Evolutionary conservation across 2,888 invertebrate species (phyloP), one percentile per base, ranked within the genome.

Genomic region (Lumbricus terrestris): DNA sequence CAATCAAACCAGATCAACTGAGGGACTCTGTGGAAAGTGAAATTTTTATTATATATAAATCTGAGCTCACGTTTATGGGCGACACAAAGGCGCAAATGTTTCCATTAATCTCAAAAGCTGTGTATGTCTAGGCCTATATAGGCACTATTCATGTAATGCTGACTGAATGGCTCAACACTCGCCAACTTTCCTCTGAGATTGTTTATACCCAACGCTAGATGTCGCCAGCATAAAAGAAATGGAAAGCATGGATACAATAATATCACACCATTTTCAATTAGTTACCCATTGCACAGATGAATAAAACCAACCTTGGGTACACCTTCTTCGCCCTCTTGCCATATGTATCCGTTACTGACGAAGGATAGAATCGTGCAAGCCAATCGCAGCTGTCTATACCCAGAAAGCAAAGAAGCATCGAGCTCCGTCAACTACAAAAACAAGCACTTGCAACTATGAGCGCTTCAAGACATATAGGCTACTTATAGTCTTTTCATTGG

Each of bases 251-350:
- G 23, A 54, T 3, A n/a, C n/a, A n/a, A n/a, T n/a, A n/a, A n/a
- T n/a, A 54, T 54, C 29, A 54, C 13, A 54, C 54, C 4, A 54
- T 54, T 54, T 29, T 23, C 42, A 42, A 42, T 5, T 2, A 54
- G n/a, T n/a, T 5, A n/a, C 54, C 29, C 69, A 69, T 47, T 47
- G 47, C 47, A 23, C 47, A 47, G 20, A 47, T 1, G 13, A 69
- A n/a, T 29, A 11, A 6, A 69, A 69, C 85, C 16, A 90, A 94
- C 94, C 92, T 93, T 91, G 33, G 93, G 89, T 18, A 93, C 93
- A 18, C 93, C 93, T 89, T 90, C 90, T 88, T 94, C 94, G 16
- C 94, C 94, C 42, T 94, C 93, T 90, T 94, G 94, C 94, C 94
- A 94, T 18, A 94, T 92, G 91, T 94, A 94, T 11, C 93, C 93